Evolutionary conservation across 1,140 invertebrate genomes (phyloP).

Genomic region (Diorhabda sublineata): DNA sequence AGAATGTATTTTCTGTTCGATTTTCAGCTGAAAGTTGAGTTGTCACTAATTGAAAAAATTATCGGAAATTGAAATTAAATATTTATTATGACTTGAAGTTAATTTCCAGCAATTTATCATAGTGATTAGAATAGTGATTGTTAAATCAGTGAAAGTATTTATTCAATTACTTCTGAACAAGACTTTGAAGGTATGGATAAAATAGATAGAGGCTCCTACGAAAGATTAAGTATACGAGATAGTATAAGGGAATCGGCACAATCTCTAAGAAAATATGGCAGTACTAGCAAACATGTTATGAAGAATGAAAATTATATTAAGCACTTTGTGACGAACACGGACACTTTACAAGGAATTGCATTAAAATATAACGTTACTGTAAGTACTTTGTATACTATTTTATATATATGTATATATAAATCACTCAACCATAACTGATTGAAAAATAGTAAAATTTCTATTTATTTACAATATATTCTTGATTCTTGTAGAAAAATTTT

Average conservation of each 20-base stretch:
- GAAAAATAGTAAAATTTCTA: neutral
- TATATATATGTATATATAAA: conserved; percentile 5
- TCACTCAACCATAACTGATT: neutral
- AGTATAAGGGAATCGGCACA: conserved; percentile 78
- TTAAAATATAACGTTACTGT: conserved; percentile 90
- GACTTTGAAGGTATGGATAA: conserved; percentile 9
- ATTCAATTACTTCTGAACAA: neutral
- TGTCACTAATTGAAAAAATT: neutral
- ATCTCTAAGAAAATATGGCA: conserved; percentile 84
- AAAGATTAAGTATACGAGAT: conserved; percentile 78
- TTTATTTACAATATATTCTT: no score
- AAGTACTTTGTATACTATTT: conserved; percentile 38
- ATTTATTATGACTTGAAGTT: neutral
- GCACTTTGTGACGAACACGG: conserved; percentile 71
- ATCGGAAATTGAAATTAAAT: neutral
- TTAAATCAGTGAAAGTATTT: neutral
- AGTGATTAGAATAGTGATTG: neutral
- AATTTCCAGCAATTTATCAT: neutral
- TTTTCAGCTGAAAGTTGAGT: neutral
- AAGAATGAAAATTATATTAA: conserved; percentile 67
- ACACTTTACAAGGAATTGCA: conserved; percentile 90
- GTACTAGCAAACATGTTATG: conserved; percentile 66
- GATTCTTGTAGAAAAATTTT: no score
- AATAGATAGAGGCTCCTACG: conserved; percentile 69
- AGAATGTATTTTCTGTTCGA: neutral